Conservation (phyloP, 2,113 vertebrate species). For the Erythrolamprus reginae region DNA sequence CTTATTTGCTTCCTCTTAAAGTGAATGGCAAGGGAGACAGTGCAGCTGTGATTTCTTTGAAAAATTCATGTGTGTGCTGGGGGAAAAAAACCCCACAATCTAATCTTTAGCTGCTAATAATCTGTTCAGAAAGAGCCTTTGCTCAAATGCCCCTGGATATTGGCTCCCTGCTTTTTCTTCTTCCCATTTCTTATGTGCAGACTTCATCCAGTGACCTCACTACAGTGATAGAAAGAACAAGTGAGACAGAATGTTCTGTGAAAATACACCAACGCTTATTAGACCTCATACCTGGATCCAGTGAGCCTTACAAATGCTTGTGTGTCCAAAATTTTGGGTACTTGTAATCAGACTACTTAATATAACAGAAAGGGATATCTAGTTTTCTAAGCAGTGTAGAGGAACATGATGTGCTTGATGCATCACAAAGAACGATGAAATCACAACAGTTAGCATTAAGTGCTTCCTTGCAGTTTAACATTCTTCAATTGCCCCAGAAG, state of each 20-base stretch:
- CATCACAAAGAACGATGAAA: background rate
- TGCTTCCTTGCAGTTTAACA: background rate
- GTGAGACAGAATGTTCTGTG: background rate
- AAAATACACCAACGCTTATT: background rate
- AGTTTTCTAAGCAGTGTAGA: background rate
- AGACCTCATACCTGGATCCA: background rate
- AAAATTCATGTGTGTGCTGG: background rate
- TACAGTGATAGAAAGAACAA: background rate
- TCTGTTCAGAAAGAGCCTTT: background rate
- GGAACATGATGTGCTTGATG: background rate
- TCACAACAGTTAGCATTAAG: background rate
- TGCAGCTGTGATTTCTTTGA: background rate
- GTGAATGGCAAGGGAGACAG: background rate
- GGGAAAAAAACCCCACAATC: background rate
- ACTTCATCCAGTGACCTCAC: background rate
- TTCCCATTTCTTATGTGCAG: background rate
- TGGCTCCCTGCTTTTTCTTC: background rate
- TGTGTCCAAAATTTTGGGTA: background rate
- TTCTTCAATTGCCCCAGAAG: too few species aligned
- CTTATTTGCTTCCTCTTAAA: background rate
- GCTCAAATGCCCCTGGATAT: background rate
- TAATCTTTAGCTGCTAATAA: constrained; percentile 8
- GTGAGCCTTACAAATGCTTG: background rate
- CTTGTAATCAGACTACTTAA: background rate
- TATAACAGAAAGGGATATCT: background rate